These are phyloP conservation scores for Lepidotrigona ventralis DNA, from an alignment of 1,140 invertebrate genomes.

Conservation along the genomic window DNA sequence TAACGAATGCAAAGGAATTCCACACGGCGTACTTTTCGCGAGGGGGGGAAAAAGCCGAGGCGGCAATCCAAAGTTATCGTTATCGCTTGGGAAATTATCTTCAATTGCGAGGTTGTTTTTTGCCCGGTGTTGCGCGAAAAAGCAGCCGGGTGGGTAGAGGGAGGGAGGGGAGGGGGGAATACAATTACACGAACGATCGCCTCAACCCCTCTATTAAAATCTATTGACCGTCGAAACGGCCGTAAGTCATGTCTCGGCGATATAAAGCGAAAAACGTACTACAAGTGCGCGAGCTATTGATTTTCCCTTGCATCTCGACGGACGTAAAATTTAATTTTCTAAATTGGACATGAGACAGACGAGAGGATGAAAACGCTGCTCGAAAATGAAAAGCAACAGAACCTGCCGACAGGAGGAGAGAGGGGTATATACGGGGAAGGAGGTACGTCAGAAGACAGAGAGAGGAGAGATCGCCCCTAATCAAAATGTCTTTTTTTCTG, in stretches of 20 bases:
- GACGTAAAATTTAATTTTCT: conserved; percentile 43
- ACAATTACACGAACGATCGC: conserved; percentile 23
- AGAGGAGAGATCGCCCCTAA: not conserved
- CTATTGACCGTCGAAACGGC: conserved; percentile 31
- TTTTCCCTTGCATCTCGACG: conserved; percentile 32
- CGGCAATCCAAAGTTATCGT: conserved; percentile 10
- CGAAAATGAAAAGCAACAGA: conserved; percentile 6
- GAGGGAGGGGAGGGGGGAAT: not conserved
- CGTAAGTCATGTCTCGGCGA: not conserved
- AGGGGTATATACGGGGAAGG: not conserved
- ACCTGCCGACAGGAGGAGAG: not conserved
- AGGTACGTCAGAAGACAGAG: not conserved
- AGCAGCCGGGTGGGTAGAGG: not conserved
- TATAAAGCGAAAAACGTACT: not conserved
- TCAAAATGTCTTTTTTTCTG: not conserved
- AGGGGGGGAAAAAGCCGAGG: too few relatives aligned
- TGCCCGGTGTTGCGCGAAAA: not conserved
- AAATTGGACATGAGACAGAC: conserved; percentile 38
- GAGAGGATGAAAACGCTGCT: conserved; percentile 37
- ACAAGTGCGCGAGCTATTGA: conserved; percentile 18
- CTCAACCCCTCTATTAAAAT: conserved; percentile 18
- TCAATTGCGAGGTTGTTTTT: not conserved
- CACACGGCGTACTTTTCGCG: not conserved
- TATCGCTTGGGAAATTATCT: conserved; percentile 13
- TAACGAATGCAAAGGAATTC: conserved; percentile 3